These are phyloP conservation scores for Salmo trutta DNA, from an alignment of 2,797 vertebrate species.

Conservation along the genomic window DNA sequence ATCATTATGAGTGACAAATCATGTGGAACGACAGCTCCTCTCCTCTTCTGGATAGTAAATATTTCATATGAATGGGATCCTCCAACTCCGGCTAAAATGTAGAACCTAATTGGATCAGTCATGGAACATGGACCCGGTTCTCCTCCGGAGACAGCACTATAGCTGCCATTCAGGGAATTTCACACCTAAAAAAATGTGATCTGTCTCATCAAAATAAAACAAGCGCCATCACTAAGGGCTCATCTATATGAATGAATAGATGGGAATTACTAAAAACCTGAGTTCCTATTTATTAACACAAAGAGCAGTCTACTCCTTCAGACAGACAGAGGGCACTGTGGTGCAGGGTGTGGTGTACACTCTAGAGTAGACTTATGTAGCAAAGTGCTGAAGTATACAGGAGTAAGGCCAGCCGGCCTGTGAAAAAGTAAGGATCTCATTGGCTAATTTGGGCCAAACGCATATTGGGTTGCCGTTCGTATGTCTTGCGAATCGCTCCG, in stretches of 20 bases:
- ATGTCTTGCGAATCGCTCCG: conserved; percentile 67
- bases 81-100: not conserved
- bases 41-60: not conserved
- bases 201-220: not conserved
- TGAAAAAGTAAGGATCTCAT: conserved; percentile 24
- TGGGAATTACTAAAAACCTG: not conserved
- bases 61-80: not conserved
- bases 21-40: not conserved
- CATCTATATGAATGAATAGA: not conserved
- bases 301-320: not conserved
- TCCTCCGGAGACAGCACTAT: not conserved
- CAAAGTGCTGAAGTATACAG: conserved; percentile 24
- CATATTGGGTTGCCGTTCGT: conserved; percentile 60
- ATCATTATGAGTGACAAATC: not conserved
- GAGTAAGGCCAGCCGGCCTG: not conserved
- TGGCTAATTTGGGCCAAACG: conserved; percentile 67
- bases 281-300: not conserved
- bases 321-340: conserved; percentile 23
- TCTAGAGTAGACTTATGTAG: not conserved
- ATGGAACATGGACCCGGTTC: not conserved
- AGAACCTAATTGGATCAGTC: not conserved
- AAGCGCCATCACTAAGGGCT: not conserved
- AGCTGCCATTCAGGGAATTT: not conserved
- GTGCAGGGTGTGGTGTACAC: conserved; percentile 3
- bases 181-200: not conserved